Evolutionary conservation across 2,113 vertebrate genomes (phyloP), one percentile per base, ranked within the genome.

Genomic region (Cynocephalus volans): DNA sequence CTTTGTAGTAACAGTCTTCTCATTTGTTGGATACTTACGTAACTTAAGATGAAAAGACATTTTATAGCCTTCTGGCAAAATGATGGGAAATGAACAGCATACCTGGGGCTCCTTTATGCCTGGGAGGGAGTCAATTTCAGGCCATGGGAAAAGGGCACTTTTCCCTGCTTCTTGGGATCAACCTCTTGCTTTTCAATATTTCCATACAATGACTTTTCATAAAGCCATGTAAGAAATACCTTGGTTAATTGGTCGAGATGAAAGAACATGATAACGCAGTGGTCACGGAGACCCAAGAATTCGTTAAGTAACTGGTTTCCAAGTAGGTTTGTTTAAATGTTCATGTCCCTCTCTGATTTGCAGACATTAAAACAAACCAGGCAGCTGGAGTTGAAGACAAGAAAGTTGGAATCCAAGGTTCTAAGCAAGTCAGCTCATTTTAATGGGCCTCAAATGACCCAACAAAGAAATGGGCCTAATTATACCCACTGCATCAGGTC

Each of bases 41-140:
- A 98, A 98, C 75, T 0, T 85, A 98, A 98, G 98, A 98, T 98
- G 97, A 98, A 98, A 98, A 98, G 98, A 96, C 97, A 97, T 98
- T 98, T 98, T 98, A 98, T 84, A 98, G 98, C 96, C 97, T 98
- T 75, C 92, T 98, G 98, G 98, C 97, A 95, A 97, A 79, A 95
- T 67, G 96, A 97, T 81, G 98, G 96, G 81, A 98, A 97, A 98
- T 96, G 83, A 94, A 95, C 96, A 31, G 91, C 95, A 96, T 97
- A 98, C 98, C 98, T 98, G 97, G 88, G 84, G 93, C 98, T 98
- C 98, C 98, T 93, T 81, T 94, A 94, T 91, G 96, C 98, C 97
- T 90, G 97, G 98, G 98, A 97, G 93, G 94, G 97, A 96, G 97
- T 98, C 97, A 85, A 73, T 97, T 96, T 97, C 95, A 95, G 98